Evolutionary conservation across 2,797 vertebrate species (phyloP).

Genomic region (Chaunax sp.): DNA sequence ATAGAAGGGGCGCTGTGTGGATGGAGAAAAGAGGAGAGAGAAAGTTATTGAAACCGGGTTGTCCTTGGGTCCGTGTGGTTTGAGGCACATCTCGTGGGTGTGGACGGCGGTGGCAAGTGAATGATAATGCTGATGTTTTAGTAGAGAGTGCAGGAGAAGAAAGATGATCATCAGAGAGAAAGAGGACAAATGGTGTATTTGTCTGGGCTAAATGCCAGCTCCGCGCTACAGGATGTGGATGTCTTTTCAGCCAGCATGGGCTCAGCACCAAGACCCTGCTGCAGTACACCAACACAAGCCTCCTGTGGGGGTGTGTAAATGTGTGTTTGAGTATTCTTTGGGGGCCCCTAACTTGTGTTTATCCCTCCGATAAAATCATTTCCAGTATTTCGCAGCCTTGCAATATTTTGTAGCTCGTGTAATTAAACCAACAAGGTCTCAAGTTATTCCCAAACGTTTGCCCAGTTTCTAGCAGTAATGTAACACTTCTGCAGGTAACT

Average conservation of each 20-base stretch:
- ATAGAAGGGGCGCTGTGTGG: slow-evolving; percentile 11
- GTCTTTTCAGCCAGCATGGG: slow-evolving; percentile 50
- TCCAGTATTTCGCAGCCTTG: slow-evolving; percentile 32
- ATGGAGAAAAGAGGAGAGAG: slow-evolving; percentile 6
- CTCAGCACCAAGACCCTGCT: slow-evolving; percentile 61
- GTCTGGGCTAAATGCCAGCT: slow-evolving; percentile 53
- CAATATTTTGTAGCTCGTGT: slow-evolving; percentile 10
- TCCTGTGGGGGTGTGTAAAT: slow-evolving; percentile 25
- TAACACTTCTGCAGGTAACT: neutral
- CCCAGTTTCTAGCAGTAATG: neutral
- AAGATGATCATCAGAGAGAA: slow-evolving; percentile 11
- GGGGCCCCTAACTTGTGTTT: slow-evolving; percentile 14
- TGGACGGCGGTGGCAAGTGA: neutral
- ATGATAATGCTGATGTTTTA: slow-evolving; percentile 1
- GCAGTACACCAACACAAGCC: slow-evolving; percentile 46
- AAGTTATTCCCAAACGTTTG: neutral
- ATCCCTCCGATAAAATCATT: slow-evolving; percentile 11
- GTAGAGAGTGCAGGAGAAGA: neutral
- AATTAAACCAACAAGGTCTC: slow-evolving; percentile 31
- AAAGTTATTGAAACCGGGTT: slow-evolving; percentile 8
- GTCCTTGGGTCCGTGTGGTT: neutral
- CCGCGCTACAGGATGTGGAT: slow-evolving; percentile 44
- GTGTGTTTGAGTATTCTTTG: slow-evolving; percentile 34
- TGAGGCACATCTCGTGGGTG: neutral
- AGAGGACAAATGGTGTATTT: slow-evolving; percentile 38